Evolutionary conservation across 2,113 vertebrate genomes (phyloP).

Genomic region (Cettia cetti): DNA sequence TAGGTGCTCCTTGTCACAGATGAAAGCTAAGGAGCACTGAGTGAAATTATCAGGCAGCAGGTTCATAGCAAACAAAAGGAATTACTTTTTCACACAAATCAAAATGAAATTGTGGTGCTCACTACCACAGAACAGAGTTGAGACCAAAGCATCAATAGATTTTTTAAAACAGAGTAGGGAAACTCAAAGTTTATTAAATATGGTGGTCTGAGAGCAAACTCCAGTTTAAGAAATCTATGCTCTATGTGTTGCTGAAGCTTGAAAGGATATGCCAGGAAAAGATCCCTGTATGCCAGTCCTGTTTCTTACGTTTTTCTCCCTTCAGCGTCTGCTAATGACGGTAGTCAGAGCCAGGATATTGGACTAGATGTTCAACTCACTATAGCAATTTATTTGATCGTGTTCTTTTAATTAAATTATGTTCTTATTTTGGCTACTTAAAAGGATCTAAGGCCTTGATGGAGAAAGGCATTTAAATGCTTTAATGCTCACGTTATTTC

Average conservation of each 20-base stretch:
- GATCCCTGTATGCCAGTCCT: background rate
- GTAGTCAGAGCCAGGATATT: conserved; percentile 14
- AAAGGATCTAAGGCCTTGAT: background rate
- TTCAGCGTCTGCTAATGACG: background rate
- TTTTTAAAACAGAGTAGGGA: background rate
- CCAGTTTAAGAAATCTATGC: background rate
- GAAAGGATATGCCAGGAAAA: background rate
- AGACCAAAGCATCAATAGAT: background rate
- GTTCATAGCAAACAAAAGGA: background rate
- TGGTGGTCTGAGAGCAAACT: background rate
- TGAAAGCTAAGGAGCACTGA: background rate
- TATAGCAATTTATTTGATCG: conserved; percentile 6
- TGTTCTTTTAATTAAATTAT: conserved; percentile 37
- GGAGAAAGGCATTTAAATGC: background rate
- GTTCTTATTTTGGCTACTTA: conserved; percentile 26
- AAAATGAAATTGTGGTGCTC: background rate
- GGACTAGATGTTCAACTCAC: conserved; percentile 15
- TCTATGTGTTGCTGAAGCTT: background rate
- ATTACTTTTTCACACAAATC: conserved; percentile 1
- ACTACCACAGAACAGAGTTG: background rate
- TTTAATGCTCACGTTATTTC: background rate
- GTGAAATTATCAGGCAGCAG: background rate
- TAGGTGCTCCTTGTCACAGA: background rate
- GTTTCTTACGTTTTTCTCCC: background rate
- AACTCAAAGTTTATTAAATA: background rate